Conservation (phyloP, 2,797 vertebrate genomes). For the Tiaroga cobitis region DNA sequence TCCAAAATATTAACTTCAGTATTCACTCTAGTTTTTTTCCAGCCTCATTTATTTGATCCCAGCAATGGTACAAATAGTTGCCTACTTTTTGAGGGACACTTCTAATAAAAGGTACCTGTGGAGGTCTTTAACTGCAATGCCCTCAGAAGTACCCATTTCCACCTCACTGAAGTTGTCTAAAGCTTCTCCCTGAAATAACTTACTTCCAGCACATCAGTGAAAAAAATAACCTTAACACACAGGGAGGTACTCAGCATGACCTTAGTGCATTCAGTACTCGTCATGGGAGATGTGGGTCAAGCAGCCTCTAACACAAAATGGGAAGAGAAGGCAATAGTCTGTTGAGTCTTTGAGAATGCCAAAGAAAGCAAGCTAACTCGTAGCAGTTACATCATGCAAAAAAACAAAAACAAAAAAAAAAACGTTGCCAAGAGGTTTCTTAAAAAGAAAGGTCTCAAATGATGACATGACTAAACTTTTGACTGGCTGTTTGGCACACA, state of each 20-base stretch:
- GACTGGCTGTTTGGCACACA: background rate
- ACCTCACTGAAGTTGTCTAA: background rate
- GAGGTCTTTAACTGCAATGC: constrained; percentile 2
- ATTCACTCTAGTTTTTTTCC: background rate
- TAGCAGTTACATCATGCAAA: background rate
- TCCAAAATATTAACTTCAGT: background rate
- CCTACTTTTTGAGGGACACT: background rate
- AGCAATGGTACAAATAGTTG: background rate
- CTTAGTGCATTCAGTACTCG: constrained; percentile 5
- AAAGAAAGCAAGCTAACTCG: background rate
- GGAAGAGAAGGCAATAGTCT: background rate
- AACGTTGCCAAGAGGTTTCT: background rate
- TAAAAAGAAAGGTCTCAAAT: background rate
- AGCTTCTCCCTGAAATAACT: background rate
- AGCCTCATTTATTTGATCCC: background rate
- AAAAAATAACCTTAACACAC: background rate
- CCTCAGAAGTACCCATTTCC: background rate
- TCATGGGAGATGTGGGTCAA: constrained; percentile 8
- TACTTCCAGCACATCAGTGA: background rate
- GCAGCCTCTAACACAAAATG: constrained; percentile 4
- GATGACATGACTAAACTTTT: background rate
- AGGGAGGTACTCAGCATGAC: background rate
- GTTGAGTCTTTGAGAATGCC: background rate
- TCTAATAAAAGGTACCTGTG: background rate
- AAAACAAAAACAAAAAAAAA: background rate